Evolutionary conservation across 2,113 vertebrate species (phyloP).

Genomic region (Poeciliopsis prolifica): DNA sequence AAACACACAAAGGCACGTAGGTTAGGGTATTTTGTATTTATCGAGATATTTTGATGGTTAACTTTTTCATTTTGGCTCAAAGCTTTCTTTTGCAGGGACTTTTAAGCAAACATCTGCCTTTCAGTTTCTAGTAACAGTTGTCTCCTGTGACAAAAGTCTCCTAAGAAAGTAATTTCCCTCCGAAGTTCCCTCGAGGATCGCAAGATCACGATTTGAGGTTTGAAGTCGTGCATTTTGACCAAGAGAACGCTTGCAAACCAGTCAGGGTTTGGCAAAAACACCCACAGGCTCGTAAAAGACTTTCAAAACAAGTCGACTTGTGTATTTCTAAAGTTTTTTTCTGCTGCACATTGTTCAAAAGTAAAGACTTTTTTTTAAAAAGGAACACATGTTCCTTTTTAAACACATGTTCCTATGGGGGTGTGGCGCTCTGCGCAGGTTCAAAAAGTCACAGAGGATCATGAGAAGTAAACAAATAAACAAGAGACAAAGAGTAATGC

Average conservation of each 20-base stretch:
- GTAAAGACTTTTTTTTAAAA: background rate
- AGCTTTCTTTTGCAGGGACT: too few relatives aligned
- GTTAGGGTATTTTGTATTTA: background rate
- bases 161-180: background rate
- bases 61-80: too few relatives aligned
- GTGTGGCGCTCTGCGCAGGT: background rate
- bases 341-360: background rate
- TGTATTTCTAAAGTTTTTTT: background rate
- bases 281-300: background rate
- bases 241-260: background rate
- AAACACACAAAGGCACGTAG: background rate
- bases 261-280: background rate
- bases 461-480: background rate
- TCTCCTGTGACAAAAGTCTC: background rate
- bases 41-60: too few relatives aligned
- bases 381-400: too few relatives aligned
- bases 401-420: background rate
- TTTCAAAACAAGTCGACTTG: background rate
- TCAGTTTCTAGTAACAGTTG: too few relatives aligned
- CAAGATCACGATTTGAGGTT: background rate
- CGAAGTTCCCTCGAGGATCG: background rate
- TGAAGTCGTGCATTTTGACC: background rate
- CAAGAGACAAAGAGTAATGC: background rate
- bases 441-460: background rate
- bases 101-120: too few relatives aligned